Percentiles rank a stretch among this genome's conserved stretches.
Evolutionary conservation across 2,113 vertebrate species (phyloP).

Genomic region (Neodon shergylaensis): DNA sequence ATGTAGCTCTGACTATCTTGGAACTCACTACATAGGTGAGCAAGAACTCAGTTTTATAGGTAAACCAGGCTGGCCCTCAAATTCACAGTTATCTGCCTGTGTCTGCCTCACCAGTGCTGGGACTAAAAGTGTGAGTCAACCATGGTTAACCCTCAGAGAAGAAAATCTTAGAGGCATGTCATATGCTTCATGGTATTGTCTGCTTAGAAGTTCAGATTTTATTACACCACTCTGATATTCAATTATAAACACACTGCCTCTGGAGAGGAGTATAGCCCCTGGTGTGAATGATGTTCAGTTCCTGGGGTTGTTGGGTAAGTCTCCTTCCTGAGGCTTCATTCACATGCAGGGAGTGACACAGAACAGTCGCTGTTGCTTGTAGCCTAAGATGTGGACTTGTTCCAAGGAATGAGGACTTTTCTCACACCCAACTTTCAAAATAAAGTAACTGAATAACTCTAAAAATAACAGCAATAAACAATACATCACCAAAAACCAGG

Average conservation of each 20-base stretch:
- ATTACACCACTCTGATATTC: neutral
- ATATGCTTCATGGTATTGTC: neutral
- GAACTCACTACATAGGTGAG: neutral
- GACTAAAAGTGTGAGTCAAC: neutral
- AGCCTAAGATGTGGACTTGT: slow-evolving; percentile 43
- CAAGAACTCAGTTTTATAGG: neutral
- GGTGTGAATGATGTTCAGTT: neutral
- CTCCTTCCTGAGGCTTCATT: slow-evolving; percentile 53
- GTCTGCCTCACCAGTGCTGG: neutral
- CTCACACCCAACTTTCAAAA: slow-evolving; percentile 70
- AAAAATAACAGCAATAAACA: slow-evolving; percentile 80
- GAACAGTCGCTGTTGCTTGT: slow-evolving; percentile 54
- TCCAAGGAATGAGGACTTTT: slow-evolving; percentile 62
- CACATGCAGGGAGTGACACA: slow-evolving; percentile 43
- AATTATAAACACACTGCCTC: slow-evolving; percentile 1
- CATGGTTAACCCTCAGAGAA: neutral
- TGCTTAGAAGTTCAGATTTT: slow-evolving; percentile 32
- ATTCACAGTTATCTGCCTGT: neutral
- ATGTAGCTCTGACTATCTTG: neutral
- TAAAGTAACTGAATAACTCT: slow-evolving; percentile 67
- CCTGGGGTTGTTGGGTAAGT: neutral
- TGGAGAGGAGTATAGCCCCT: neutral
- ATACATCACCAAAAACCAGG: slow-evolving; percentile 73
- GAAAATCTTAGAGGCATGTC: neutral
- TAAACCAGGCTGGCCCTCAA: neutral